Conservation (phyloP, 2,888 invertebrate species). For the Zaprionus obscuricornis region DNA sequence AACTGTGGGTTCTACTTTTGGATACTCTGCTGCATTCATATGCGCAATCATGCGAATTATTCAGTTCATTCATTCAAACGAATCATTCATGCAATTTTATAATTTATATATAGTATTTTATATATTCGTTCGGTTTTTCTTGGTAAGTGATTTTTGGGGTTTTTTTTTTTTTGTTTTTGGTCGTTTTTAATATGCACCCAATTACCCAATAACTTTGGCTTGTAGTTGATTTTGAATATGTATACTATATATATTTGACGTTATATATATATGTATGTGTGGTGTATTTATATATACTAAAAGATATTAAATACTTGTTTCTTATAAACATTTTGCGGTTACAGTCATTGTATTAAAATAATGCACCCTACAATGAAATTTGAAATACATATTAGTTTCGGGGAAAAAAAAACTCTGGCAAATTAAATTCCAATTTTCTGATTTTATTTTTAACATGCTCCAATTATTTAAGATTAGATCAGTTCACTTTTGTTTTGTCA, state of each 20-base stretch:
- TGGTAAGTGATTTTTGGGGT: too few relatives aligned
- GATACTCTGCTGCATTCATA: constrained; percentile 24
- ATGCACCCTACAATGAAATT: constrained; percentile 11
- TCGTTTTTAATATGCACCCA: neutral
- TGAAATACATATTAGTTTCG: neutral
- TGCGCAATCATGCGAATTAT: constrained; percentile 63
- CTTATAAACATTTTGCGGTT: constrained; percentile 12
- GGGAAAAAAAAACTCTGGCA: too few relatives aligned
- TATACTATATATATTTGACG: constrained; percentile 3
- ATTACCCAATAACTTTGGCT: neutral
- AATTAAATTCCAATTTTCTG: constrained; percentile 3
- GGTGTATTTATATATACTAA: constrained; percentile 4
- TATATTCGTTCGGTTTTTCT: too few relatives aligned
- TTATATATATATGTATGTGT: neutral
- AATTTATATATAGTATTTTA: too few relatives aligned
- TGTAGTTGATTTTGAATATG: constrained; percentile 22
- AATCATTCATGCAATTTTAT: constrained; percentile 53
- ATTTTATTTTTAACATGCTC: neutral
- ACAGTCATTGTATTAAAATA: constrained; percentile 30
- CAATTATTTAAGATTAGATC: too few relatives aligned
- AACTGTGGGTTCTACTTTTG: constrained; percentile 10
- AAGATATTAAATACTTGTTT: too few relatives aligned
- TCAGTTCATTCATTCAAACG: constrained; percentile 56
- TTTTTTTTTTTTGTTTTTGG: too few relatives aligned
- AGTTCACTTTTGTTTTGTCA: too few relatives aligned